Evolutionary conservation across 2,888 invertebrate species (phyloP), one percentile per base, ranked within the genome.

Genomic region (Drosophila pseudotalamancana): DNA sequence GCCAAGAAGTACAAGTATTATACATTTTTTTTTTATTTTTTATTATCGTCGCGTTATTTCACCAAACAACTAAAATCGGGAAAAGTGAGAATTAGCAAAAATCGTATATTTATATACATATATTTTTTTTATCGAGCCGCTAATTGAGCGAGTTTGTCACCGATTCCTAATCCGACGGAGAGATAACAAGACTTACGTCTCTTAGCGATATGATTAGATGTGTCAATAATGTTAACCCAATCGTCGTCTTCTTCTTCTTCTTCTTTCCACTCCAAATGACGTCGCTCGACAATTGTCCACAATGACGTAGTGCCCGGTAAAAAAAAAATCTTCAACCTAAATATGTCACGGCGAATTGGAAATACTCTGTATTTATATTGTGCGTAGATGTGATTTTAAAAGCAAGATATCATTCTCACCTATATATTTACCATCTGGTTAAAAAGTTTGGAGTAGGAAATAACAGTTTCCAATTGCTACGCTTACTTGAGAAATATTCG

Each of bases 151-250:
- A 21, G 42, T 12, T 55, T 66, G 66, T 60, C 67, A 53, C 19
- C 57, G 59, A 62, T 35, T n/a, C 68, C 63, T 56, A 72, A 73
- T 73, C 69, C 70, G n/a, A n/a, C 53, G 70, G 55, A 67, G 65
- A 73, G 74, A 73, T 73, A 73, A 73, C 64, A 68, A 68, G 59
- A 37, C 51, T 49, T 43, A 37, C 46, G 54, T 54, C 62, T 54
- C 62, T 61, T 55, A 50, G 48, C 65, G 79, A 85, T 82, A 85
- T 85, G 83, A 83, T 83, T 83, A 79, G 77, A 82, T 75, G 59
- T 82, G 82, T 79, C 82, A 83, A 83, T 85, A 83, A n/a, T 71
- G 64, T 68, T 50, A 67, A 48, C 51, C 49, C 43, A 64, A 50
- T 6, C 43, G 63, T 29, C 49, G 43, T 29, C 21, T 32, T 5